A percentile compares a stretch with the other conserved stretches of the same genome.
Conservation (phyloP, 2,888 invertebrate species). For the Drosophila mimica region DNA sequence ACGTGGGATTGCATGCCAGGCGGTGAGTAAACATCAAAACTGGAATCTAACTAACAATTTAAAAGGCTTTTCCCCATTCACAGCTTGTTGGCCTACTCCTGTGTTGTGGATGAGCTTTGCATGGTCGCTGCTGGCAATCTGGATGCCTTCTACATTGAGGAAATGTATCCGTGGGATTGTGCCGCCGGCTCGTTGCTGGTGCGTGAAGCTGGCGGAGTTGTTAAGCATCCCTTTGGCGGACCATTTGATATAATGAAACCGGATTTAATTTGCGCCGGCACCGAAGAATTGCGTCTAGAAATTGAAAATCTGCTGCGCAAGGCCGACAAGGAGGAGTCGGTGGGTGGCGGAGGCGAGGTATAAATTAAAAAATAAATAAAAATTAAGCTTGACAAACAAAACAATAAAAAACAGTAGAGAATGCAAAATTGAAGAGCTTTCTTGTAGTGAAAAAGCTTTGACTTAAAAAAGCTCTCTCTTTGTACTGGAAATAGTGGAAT, state of each 20-base stretch:
- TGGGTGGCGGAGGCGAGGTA: slow-evolving; percentile 69
- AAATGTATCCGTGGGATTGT: slow-evolving; percentile 92
- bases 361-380: slow-evolving; percentile 55
- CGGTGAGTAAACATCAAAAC: slow-evolving; percentile 65
- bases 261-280: slow-evolving; percentile 86
- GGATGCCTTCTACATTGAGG: slow-evolving; percentile 90
- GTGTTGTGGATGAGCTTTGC: slow-evolving; percentile 90
- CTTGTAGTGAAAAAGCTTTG: background rate
- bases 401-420: slow-evolving; percentile 19
- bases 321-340: slow-evolving; percentile 84
- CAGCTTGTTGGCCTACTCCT: slow-evolving; percentile 87
- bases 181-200: slow-evolving; percentile 90
- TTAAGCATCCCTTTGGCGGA: slow-evolving; percentile 88
- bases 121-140: slow-evolving; percentile 89
- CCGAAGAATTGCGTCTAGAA: slow-evolving; percentile 85
- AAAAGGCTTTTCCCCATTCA: background rate
- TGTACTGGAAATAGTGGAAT: slow-evolving; percentile 11
- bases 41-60: too few relatives aligned
- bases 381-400: slow-evolving; percentile 72
- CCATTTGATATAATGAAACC: slow-evolving; percentile 87
- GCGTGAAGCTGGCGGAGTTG: slow-evolving; percentile 90
- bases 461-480: slow-evolving; percentile 21
- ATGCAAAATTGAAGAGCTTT: slow-evolving; percentile 20
- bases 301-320: slow-evolving; percentile 86
- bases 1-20: slow-evolving; percentile 82